Evolutionary conservation across 2,113 vertebrate genomes (phyloP), one percentile per base, ranked within the genome.

Genomic region (Paradisaea rubra): DNA sequence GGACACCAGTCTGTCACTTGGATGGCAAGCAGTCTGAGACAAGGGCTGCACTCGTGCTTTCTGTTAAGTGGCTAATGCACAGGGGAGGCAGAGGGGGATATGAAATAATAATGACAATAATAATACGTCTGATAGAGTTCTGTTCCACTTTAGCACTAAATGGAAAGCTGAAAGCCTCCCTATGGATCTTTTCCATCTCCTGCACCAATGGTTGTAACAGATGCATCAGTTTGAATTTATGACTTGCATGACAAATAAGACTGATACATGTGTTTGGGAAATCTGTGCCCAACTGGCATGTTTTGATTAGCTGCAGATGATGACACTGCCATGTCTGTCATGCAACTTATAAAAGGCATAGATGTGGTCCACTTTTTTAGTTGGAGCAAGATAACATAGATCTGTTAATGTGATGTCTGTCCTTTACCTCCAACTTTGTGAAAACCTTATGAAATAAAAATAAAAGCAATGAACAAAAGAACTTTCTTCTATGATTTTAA

Each of bases 101-200:
- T 97, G 90, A 97, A 97, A 97, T 97, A 97, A 90, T 97, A 95
- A 97, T 96, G 95, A 88, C 83, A 91, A 79, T 84, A 91, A 86
- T 96, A 77, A 88, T 91, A 86, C 64, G 64, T 86, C 82, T 95
- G 90, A 90, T 95, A 93, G 93, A 94, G 85, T 81, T 90, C 85
- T 81, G 90, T 83, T 94, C 91, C 13, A 9, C 90, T 94, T 88
- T 49, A 83, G 90, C 72, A 76, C 90, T 95, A 95, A 97, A 93
- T 86, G 93, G 94, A 91, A 91, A 93, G 94, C 90, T 95, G 93
- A 96, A 95, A 96, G 90, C 88, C 88, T 97, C 91, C 93, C 94
- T 73, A n/a, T 81, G 93, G 93, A 86, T 91, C 88, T 88, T 79
- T 87, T 60, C 85, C 72, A 68, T 93, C 88, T 88, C 2, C 5